A percentile compares a stretch with the other conserved stretches of the same genome.
Conservation (phyloP, 2,888 invertebrate species). For the Polymixis lichenea region DNA sequence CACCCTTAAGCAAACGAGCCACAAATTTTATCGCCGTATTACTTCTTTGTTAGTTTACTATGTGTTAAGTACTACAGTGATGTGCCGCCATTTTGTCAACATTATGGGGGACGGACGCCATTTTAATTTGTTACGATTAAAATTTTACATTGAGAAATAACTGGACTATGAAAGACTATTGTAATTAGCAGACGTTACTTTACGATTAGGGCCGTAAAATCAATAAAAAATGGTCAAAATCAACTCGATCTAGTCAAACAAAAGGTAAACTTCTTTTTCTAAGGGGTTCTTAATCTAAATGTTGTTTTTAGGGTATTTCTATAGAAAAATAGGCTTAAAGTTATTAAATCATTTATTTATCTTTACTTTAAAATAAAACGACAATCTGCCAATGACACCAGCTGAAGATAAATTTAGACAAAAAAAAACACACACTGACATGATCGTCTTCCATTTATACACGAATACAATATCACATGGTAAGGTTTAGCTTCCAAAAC, state of each 20-base stretch:
- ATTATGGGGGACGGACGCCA: constrained; percentile 6
- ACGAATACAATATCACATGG: neutral
- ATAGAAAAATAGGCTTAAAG: neutral
- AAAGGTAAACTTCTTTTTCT: neutral
- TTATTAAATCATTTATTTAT: neutral
- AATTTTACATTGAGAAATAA: neutral
- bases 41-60: constrained; percentile 62
- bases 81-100: constrained; percentile 42
- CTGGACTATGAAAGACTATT: neutral
- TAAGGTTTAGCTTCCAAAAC: neutral
- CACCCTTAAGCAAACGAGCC: constrained; percentile 65
- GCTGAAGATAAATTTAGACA: neutral
- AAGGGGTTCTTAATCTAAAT: neutral
- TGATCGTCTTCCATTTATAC: neutral
- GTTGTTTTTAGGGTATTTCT: neutral
- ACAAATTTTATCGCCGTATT: constrained; percentile 67
- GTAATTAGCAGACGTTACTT: too few species aligned
- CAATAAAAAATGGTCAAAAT: neutral
- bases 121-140: constrained; percentile 20
- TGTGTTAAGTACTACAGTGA: constrained; percentile 53
- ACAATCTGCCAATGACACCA: neutral
- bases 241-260: neutral
- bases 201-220: neutral
- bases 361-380: neutral
- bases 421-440: neutral